These are phyloP conservation scores for Drosophila incognita DNA, from an alignment of 2,888 invertebrate species.

Conservation along the genomic window DNA sequence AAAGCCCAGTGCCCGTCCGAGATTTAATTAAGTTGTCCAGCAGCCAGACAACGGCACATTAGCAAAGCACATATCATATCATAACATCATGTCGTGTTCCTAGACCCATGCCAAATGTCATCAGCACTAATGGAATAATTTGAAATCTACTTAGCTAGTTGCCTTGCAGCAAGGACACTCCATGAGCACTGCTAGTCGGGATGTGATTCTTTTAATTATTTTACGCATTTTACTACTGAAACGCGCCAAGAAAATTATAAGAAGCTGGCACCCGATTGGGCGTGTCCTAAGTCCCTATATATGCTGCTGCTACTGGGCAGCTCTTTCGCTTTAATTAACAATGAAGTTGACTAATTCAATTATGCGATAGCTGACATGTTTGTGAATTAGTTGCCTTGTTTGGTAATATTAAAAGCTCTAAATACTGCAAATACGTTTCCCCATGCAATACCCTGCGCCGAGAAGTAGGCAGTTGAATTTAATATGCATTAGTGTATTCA, in stretches of 20 bases:
- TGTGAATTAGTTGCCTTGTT: constrained; percentile 5
- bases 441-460: constrained; percentile 8
- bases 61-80: constrained; percentile 58
- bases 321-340: constrained; percentile 61
- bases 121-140: constrained; percentile 80
- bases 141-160: constrained; percentile 75
- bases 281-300: constrained; percentile 36
- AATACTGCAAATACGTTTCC: constrained; percentile 14
- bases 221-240: constrained; percentile 62
- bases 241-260: constrained; percentile 43
- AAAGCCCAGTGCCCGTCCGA: constrained; percentile 2
- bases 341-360: constrained; percentile 69
- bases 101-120: constrained; percentile 64
- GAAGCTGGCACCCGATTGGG: constrained; percentile 45
- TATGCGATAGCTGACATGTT: constrained; percentile 31
- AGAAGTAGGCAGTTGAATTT: constrained; percentile 37
- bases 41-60: constrained; percentile 45
- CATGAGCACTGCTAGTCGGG: constrained; percentile 18
- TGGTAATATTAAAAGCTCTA: constrained; percentile 6
- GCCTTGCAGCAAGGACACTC: constrained; percentile 47
- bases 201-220: constrained; percentile 80
- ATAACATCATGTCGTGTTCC: constrained; percentile 28
- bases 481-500: constrained; percentile 1
- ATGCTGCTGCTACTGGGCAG: constrained; percentile 12
- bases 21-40: constrained; percentile 39